These are phyloP conservation scores for Trachymyrmex septentrionalis DNA, from an alignment of 1,140 invertebrate genomes.

Conservation along the genomic window DNA sequence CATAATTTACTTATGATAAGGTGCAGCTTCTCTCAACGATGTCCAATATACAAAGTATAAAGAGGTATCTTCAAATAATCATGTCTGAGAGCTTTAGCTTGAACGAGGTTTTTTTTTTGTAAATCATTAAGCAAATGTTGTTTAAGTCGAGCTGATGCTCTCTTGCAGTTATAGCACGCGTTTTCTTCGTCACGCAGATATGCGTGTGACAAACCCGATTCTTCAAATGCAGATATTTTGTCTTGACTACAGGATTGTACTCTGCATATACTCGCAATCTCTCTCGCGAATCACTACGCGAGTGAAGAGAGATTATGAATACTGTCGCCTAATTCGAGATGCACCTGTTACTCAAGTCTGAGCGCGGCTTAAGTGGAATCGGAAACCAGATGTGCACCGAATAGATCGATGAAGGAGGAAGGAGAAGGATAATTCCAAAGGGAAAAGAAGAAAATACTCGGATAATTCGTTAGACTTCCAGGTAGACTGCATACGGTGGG, in stretches of 20 bases:
- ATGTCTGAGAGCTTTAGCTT: neutral
- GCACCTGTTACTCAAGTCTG: conserved; percentile 51
- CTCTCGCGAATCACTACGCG: conserved; percentile 8
- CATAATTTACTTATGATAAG: conserved; percentile 74
- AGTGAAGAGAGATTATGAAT: conserved; percentile 34
- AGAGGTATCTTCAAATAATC: conserved; percentile 19
- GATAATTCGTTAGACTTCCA: conserved; percentile 61
- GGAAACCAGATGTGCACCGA: conserved; percentile 44
- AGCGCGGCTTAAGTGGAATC: conserved; percentile 49
- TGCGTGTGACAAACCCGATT: neutral
- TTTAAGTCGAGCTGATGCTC: too few species aligned
- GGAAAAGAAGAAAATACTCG: conserved; percentile 32
- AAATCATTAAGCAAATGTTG: neutral
- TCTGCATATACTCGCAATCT: neutral
- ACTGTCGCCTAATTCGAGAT: conserved; percentile 43
- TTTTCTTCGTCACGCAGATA: neutral
- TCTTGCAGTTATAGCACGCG: neutral
- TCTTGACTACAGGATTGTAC: neutral
- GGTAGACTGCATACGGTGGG: conserved; percentile 26
- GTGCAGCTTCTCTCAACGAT: neutral
- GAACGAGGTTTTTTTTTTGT: neutral
- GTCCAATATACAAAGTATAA: conserved; percentile 23
- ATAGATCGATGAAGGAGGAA: conserved; percentile 43
- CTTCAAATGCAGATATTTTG: neutral
- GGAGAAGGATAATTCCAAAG: conserved; percentile 15